Evolutionary conservation across 2,797 vertebrate genomes (phyloP).

Genomic region (Brachyrhaphis roseni): DNA sequence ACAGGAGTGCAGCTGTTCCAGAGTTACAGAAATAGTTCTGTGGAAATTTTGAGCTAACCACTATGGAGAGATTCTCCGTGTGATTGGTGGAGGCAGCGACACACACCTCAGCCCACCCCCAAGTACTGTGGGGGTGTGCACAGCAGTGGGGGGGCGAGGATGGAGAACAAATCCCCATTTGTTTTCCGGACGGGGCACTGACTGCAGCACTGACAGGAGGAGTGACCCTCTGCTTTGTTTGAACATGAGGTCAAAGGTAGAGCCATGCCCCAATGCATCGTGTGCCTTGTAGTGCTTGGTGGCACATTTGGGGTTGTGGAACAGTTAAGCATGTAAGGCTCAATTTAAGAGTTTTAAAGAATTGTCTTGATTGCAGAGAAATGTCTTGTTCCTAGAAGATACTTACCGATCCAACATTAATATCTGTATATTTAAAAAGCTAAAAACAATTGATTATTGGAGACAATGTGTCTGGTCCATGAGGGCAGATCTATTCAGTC

Average conservation of each 20-base stretch:
- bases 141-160: slow-evolving; percentile 52
- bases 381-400: neutral
- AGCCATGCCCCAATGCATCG: slow-evolving; percentile 71
- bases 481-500: too few relatives aligned
- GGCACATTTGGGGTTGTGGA: slow-evolving; percentile 58
- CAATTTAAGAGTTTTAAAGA: neutral
- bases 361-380: slow-evolving; percentile 1
- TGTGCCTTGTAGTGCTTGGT: slow-evolving; percentile 77
- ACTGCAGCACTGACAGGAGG: slow-evolving; percentile 71
- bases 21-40: neutral
- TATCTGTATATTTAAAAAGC: too few relatives aligned
- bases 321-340: slow-evolving; percentile 24
- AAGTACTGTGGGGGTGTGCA: slow-evolving; percentile 57
- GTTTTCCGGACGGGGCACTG: slow-evolving; percentile 67
- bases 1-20: slow-evolving; percentile 4
- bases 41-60: slow-evolving; percentile 25
- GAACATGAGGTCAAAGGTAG: slow-evolving; percentile 77
- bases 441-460: too few relatives aligned
- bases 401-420: too few relatives aligned
- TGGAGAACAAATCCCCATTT: slow-evolving; percentile 75
- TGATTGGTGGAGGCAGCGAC: slow-evolving; percentile 36
- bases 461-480: too few relatives aligned
- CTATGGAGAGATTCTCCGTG: slow-evolving; percentile 21
- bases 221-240: slow-evolving; percentile 75
- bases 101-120: slow-evolving; percentile 45